Percentiles rank a stretch among this genome's conserved stretches.
Conservation (phyloP, 2,888 invertebrate species). For the Emmelina monodactyla region DNA sequence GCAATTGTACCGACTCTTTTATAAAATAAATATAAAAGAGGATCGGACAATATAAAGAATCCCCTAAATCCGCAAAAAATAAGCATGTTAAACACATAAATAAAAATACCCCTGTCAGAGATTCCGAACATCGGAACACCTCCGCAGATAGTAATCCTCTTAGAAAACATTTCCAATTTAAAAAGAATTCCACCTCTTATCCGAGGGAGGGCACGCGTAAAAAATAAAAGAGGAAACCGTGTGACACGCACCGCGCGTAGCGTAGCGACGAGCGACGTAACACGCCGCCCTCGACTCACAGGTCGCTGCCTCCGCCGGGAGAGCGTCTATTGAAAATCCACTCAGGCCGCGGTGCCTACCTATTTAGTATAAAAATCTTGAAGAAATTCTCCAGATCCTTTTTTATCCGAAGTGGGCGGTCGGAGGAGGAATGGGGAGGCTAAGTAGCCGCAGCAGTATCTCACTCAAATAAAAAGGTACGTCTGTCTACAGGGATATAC, state of each 20-base stretch:
- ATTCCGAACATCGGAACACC: slow-evolving; percentile 46
- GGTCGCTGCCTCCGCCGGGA: slow-evolving; percentile 62
- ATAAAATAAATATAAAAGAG: too few relatives aligned
- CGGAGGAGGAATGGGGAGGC: too few relatives aligned
- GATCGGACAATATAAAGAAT: too few relatives aligned
- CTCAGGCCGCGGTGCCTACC: slow-evolving; percentile 66
- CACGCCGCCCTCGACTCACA: slow-evolving; percentile 52
- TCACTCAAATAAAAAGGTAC: too few relatives aligned
- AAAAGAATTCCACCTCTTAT: slow-evolving; percentile 63
- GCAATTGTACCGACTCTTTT: too few relatives aligned
- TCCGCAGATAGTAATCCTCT: slow-evolving; percentile 66
- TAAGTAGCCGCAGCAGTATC: too few relatives aligned
- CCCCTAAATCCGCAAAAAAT: slow-evolving; percentile 17
- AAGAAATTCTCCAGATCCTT: slow-evolving; percentile 59
- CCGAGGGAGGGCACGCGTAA: slow-evolving; percentile 61
- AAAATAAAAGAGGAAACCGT: slow-evolving; percentile 61
- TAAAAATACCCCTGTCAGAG: slow-evolving; percentile 32
- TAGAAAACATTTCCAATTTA: slow-evolving; percentile 67
- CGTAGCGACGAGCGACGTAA: slow-evolving; percentile 33
- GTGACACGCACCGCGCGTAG: slow-evolving; percentile 42
- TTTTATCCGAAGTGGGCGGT: slow-evolving; percentile 42
- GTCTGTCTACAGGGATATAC: too few relatives aligned
- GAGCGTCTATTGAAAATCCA: slow-evolving; percentile 67
- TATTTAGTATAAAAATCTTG: slow-evolving; percentile 67
- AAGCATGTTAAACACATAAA: slow-evolving; percentile 43